phyloP scores from a whole-genome alignment of 2,113 vertebrate genomes.

The Sinocyclocheilus grahami region DNA sequence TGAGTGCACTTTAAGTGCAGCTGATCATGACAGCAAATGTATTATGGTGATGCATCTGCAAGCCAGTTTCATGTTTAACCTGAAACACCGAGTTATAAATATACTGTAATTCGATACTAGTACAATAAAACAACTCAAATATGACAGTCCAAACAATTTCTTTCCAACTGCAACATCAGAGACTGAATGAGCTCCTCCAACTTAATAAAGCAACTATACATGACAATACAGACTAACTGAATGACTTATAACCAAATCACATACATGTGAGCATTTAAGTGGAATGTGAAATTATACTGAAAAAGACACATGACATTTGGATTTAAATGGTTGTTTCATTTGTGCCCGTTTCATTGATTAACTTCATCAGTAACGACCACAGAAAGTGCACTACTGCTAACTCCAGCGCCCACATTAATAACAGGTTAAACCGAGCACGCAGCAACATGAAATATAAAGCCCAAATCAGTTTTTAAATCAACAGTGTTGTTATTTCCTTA shows the following conservation, averaged over 20 bases:
- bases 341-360: too few relatives aligned
- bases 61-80: not conserved
- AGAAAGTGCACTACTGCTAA: not conserved
- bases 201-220: not conserved
- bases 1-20: not conserved
- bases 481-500: not conserved
- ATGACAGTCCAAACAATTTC: not conserved
- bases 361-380: not conserved
- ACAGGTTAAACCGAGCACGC: not conserved
- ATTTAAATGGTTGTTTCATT: not conserved
- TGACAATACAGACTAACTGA: not conserved
- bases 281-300: not conserved
- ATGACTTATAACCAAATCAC: too few relatives aligned
- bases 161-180: not conserved
- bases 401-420: not conserved
- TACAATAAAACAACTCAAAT: not conserved
- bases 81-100: not conserved
- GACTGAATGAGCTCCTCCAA: not conserved
- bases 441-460: not conserved
- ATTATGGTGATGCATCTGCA: not conserved
- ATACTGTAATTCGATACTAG: not conserved
- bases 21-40: not conserved
- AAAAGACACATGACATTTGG: not conserved
- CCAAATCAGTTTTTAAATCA: not conserved
- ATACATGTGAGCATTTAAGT: not conserved